Percentiles rank a stretch among this genome's conserved stretches.
Evolutionary conservation across 1,140 invertebrate species (phyloP).

Genomic region (Schlechtendalia chinensis): DNA sequence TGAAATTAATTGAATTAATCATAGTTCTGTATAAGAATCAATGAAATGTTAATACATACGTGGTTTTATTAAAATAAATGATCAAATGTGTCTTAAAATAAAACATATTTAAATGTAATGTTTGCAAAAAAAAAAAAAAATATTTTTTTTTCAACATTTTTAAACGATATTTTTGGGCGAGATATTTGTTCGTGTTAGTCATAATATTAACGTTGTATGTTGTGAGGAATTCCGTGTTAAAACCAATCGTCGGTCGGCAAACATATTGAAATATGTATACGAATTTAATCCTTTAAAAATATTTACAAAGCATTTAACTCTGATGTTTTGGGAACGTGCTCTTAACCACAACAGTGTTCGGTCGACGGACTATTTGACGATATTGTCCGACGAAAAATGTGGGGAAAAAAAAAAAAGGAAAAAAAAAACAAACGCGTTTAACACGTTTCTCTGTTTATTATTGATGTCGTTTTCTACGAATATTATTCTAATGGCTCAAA

Average conservation of each 20-base stretch:
- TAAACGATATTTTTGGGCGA: not conserved
- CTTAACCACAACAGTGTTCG: not conserved
- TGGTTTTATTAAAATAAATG: no score
- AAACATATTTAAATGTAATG: no score
- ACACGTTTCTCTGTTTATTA: slow-evolving; percentile 44
- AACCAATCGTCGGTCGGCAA: not conserved
- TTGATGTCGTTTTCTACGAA: slow-evolving; percentile 43
- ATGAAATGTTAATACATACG: no score
- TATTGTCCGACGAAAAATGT: not conserved
- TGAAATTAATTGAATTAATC: no score
- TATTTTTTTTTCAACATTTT: not conserved
- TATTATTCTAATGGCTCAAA: slow-evolving; percentile 43
- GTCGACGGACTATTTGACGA: not conserved
- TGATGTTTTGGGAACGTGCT: slow-evolving; percentile 1
- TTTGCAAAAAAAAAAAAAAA: no score
- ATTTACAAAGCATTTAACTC: slow-evolving; percentile 23
- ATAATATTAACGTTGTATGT: not conserved
- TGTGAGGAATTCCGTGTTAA: not conserved
- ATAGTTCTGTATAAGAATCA: no score
- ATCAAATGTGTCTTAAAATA: no score
- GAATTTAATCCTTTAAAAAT: slow-evolving; percentile 30
- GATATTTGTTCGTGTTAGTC: not conserved
- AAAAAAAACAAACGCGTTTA: slow-evolving; percentile 40
- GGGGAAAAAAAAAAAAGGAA: slow-evolving; percentile 20
- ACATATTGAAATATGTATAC: not conserved